Base-by-base conservation (phyloP, 2,888 invertebrate genomes). In the Steinernema scapterisci region DNA sequence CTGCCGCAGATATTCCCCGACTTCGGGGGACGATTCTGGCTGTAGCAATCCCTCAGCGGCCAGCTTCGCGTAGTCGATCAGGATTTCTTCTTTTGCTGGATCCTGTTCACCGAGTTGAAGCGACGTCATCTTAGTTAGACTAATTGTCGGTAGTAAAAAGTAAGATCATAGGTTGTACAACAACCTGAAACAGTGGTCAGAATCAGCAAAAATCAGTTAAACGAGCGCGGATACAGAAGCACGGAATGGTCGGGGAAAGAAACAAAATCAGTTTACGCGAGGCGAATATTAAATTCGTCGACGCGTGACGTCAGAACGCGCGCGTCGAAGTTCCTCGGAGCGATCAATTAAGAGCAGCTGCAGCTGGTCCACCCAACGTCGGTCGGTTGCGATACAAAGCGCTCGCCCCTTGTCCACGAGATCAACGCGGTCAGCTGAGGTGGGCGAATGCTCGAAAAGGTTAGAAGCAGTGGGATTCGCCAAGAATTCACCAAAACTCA, bases 281-380 rank as follows among this genome's bases (percentile, higher is more conserved):
- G 38, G 38, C 38, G 38, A 38, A 38, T 38, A 38, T 38, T 38
- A 38, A 38, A 38, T 38, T 38, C 38, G 38, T 38, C 38, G 38
- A 38, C 38, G 38, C 38, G 38, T 63, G 63, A 63, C 63, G 63
- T 63, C 63, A 63, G 63, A 63, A 38, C 63, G 31, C 63, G 63
- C 63, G 31, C 63, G 27, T 27, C 16, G 25, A 31, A 63, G 63
- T 63, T 63, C 16, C 63, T n/a, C 63, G 16, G 23, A 63, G 7
- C 63, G 63, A 63, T 63, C 63, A 63, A 63, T 63, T 23, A 63
- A 31, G 9, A 23, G 54, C 54, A 54, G n/a, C 52, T 21, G 63
- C 63, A 63, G 63, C 63, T 63, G 63, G 63, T 63, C 27, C 21
- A 11, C 19, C 21, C 52, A 23, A 21, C 21, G 11, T 27, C 16